Conservation (phyloP, 1,140 invertebrate genomes). For the Ylistrum balloti region DNA sequence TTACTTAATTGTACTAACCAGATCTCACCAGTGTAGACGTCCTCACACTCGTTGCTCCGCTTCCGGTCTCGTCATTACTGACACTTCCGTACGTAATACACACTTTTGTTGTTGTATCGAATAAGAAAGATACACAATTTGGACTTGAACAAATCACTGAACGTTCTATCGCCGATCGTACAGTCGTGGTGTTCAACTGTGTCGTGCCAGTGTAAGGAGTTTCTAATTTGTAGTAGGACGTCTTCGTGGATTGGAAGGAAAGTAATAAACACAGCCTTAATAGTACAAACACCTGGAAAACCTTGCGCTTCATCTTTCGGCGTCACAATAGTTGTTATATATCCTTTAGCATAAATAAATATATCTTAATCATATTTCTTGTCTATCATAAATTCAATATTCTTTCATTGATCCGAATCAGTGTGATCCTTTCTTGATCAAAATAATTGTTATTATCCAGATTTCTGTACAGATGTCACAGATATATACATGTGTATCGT, state of each 20-base stretch:
- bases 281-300: too few relatives aligned
- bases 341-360: too few relatives aligned
- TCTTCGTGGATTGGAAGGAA: background rate
- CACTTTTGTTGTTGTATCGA: background rate
- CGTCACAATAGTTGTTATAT: too few relatives aligned
- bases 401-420: too few relatives aligned
- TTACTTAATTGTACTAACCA: background rate
- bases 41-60: background rate
- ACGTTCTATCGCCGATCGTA: background rate
- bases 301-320: too few relatives aligned
- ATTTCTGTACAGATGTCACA: too few relatives aligned
- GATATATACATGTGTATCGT: too few relatives aligned
- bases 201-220: background rate
- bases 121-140: background rate
- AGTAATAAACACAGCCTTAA: too few relatives aligned
- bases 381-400: too few relatives aligned
- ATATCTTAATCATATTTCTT: too few relatives aligned
- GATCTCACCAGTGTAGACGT: background rate
- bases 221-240: background rate
- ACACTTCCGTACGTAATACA: background rate
- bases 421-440: too few relatives aligned
- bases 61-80: background rate
- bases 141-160: background rate
- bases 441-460: too few relatives aligned
- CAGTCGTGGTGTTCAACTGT: background rate